phyloP scores from a whole-genome alignment of 2,888 invertebrate genomes.

The Agonopterix subpropinquella region DNA sequence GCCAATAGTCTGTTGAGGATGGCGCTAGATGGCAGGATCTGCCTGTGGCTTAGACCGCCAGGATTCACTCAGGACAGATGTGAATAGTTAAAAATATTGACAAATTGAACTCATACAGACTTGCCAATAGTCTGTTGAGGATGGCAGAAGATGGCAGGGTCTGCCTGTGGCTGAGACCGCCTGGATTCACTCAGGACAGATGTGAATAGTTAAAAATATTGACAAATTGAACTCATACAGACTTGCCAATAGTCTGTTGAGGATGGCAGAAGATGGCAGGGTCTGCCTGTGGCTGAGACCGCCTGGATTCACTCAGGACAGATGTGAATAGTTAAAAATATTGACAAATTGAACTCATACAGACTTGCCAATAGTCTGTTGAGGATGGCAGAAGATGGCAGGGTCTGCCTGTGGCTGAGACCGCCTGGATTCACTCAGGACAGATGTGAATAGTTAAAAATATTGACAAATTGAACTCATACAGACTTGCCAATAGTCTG shows the following conservation, averaged over 20 bases:
- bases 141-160: slow-evolving; percentile 93
- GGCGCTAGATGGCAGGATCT: slow-evolving; percentile 90
- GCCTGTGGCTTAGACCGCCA: slow-evolving; percentile 85
- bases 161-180: slow-evolving; percentile 86
- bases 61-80: slow-evolving; percentile 77
- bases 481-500: too few species aligned
- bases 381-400: slow-evolving; percentile 91
- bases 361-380: slow-evolving; percentile 92
- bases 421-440: slow-evolving; percentile 80
- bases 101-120: slow-evolving; percentile 87
- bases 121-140: slow-evolving; percentile 90
- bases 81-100: slow-evolving; percentile 35
- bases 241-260: slow-evolving; percentile 90
- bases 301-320: slow-evolving; percentile 75
- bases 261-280: slow-evolving; percentile 92
- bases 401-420: slow-evolving; percentile 85
- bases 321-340: slow-evolving; percentile 74
- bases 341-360: slow-evolving; percentile 82
- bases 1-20: slow-evolving; percentile 92
- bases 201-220: slow-evolving; percentile 65
- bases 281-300: slow-evolving; percentile 88
- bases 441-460: slow-evolving; percentile 77
- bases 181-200: slow-evolving; percentile 75
- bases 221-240: slow-evolving; percentile 85
- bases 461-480: too few species aligned